phyloP scores from a whole-genome alignment of 2,797 vertebrate genomes.

The Lycodopsis pacificus region DNA sequence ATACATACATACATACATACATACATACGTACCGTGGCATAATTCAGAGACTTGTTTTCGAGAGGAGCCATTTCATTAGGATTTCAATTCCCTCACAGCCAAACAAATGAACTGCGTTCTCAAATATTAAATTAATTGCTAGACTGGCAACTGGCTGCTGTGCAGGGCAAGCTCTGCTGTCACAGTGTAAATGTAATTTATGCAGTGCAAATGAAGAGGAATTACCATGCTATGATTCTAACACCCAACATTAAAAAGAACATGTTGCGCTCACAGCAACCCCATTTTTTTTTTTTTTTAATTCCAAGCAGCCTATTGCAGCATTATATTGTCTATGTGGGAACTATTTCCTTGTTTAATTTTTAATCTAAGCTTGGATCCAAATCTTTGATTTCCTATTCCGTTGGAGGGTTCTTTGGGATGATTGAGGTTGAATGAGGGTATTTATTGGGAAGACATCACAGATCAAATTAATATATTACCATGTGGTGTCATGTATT shows the following conservation, averaged over 20 bases:
- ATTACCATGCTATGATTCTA: conserved; percentile 76
- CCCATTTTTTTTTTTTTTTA: conserved; percentile 60
- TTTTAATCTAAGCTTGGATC: conserved; percentile 53
- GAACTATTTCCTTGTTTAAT: conserved; percentile 51
- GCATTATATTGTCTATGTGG: conserved; percentile 42
- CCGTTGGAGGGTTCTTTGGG: conserved; percentile 23
- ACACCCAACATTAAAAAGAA: conserved; percentile 60
- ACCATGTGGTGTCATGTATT: conserved; percentile 33
- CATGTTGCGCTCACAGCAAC: conserved; percentile 66
- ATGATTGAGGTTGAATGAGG: conserved; percentile 12
- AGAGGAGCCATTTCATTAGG: conserved; percentile 69
- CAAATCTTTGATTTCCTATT: conserved; percentile 51
- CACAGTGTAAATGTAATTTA: conserved; percentile 80
- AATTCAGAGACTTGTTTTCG: conserved; percentile 37
- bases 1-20: too few species aligned
- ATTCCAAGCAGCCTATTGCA: conserved; percentile 48
- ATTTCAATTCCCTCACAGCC: conserved; percentile 69
- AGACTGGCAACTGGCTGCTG: conserved; percentile 65
- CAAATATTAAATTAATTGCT: conserved; percentile 79
- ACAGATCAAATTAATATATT: conserved; percentile 15
- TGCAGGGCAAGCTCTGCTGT: conserved; percentile 69
- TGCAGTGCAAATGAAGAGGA: conserved; percentile 80
- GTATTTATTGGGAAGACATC: conserved; percentile 12
- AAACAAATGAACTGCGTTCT: conserved; percentile 73
- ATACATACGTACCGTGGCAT: not conserved